Evolutionary conservation across 2,113 vertebrate species (phyloP).

Genomic region (Sus scrofa): DNA sequence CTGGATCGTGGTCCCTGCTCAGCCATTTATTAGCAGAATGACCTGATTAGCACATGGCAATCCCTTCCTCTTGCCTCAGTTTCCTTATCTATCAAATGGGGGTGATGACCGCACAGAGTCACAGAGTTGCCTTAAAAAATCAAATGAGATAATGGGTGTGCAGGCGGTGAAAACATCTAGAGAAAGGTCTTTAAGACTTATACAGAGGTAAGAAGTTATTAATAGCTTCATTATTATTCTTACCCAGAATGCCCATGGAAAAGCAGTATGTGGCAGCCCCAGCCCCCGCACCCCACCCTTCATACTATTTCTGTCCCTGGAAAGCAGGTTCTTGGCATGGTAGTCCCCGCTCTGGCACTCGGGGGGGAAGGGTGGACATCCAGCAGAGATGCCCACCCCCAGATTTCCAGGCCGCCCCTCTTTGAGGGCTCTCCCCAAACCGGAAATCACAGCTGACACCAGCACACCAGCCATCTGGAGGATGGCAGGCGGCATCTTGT

Average conservation of each 20-base stretch:
- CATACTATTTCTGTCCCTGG: constrained; percentile 83
- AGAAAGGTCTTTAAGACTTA: constrained; percentile 78
- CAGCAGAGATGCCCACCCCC: not conserved
- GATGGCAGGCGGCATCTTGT: not conserved
- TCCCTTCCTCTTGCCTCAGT: constrained; percentile 36
- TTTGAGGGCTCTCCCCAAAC: not conserved
- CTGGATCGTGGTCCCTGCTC: not conserved
- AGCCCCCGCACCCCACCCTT: constrained; percentile 77
- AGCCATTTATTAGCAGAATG: not conserved
- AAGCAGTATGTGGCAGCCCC: constrained; percentile 75
- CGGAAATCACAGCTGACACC: not conserved
- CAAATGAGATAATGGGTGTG: constrained; percentile 69
- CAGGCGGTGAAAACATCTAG: constrained; percentile 69
- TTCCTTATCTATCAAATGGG: constrained; percentile 51
- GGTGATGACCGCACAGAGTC: not conserved
- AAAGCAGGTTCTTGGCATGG: constrained; percentile 82
- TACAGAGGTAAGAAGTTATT: constrained; percentile 80
- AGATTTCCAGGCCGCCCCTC: not conserved
- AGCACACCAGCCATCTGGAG: not conserved
- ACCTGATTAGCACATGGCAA: not conserved
- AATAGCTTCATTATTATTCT: constrained; percentile 83
- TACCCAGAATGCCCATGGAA: constrained; percentile 80
- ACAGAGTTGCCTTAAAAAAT: constrained; percentile 67
- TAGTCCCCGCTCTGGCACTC: constrained; percentile 30
- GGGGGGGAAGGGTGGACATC: not conserved